phyloP scores from a whole-genome alignment of 2,888 invertebrate species.

The Physocephala rufipes region DNA sequence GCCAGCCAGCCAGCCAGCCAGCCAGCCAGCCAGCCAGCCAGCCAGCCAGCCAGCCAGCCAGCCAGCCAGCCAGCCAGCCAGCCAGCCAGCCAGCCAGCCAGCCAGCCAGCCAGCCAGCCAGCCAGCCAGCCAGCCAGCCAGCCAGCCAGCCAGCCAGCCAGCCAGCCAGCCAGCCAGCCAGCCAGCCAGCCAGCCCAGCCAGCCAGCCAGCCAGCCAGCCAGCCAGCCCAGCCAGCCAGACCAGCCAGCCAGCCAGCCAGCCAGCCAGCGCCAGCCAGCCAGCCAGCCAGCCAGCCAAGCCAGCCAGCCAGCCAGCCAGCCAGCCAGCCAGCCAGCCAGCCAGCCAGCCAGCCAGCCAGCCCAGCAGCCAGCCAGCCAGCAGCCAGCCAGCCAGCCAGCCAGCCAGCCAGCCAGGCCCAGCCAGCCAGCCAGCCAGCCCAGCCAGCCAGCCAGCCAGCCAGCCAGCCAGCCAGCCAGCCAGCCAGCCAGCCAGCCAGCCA shows the following conservation, averaged over 20 bases:
- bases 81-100: constrained; percentile 1
- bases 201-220: constrained; percentile 1
- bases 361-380: neutral
- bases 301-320: constrained; percentile 1
- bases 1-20: constrained; percentile 1
- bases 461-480: constrained; percentile 1
- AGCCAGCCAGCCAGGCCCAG: constrained; percentile 1
- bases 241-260: constrained; percentile 1
- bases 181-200: neutral
- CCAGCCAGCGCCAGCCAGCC: constrained; percentile 1
- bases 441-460: constrained; percentile 1
- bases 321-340: constrained; percentile 1
- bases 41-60: constrained; percentile 1
- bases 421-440: neutral
- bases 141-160: constrained; percentile 1
- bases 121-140: constrained; percentile 1
- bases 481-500: constrained; percentile 1
- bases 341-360: constrained; percentile 1
- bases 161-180: constrained; percentile 1
- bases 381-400: constrained; percentile 1
- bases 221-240: neutral
- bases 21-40: constrained; percentile 1
- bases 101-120: constrained; percentile 1
- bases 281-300: neutral
- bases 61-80: constrained; percentile 1